Conservation (phyloP, 2,113 vertebrate genomes). For the Mesembrinibis cayennensis region DNA sequence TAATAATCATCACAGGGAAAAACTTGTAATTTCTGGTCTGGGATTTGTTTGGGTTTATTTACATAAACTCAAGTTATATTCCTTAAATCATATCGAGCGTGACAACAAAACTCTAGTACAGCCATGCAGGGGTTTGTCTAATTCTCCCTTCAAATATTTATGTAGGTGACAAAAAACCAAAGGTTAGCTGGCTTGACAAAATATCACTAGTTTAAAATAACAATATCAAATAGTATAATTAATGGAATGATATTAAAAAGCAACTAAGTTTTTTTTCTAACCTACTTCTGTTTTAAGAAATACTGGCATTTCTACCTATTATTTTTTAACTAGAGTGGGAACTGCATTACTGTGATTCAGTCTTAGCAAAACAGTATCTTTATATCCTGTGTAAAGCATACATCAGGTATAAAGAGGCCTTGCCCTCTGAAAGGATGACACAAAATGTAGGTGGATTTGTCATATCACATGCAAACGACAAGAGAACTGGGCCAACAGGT, state of each 20-base stretch:
- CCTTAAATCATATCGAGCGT: neutral
- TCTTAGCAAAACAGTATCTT: neutral
- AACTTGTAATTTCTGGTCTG: neutral
- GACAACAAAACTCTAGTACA: neutral
- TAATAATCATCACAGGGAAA: neutral
- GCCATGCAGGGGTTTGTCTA: neutral
- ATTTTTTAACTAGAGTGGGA: neutral
- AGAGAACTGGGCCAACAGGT: neutral
- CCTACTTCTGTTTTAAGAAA: neutral
- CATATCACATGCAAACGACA: fast-evolving
- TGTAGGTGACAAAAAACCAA: neutral
- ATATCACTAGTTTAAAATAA: neutral
- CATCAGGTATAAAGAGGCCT: neutral
- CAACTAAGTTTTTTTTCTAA: neutral
- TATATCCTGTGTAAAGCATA: neutral
- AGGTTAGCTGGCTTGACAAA: neutral
- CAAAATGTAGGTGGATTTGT: neutral
- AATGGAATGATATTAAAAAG: neutral
- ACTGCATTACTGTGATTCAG: neutral
- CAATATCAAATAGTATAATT: neutral
- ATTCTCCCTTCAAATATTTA: neutral
- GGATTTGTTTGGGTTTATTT: neutral
- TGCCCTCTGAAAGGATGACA: neutral
- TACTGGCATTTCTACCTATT: neutral
- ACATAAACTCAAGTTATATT: neutral